Evolutionary conservation across 1,140 invertebrate species (phyloP).

Genomic region (Rhyzopertha dominica): DNA sequence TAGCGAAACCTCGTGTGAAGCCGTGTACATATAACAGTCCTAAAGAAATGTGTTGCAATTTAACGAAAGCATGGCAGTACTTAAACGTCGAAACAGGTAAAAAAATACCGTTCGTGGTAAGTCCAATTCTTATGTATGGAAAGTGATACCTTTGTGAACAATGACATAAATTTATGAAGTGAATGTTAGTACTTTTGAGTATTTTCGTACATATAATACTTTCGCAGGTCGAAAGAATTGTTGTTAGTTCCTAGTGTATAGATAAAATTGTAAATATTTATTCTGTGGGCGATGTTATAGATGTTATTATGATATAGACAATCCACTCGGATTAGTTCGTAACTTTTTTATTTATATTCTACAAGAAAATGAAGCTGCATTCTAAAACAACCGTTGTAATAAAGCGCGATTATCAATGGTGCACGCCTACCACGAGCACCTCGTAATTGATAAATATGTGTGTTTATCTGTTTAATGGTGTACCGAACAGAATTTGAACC

Average conservation of each 20-base stretch:
- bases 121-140: background rate
- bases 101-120: background rate
- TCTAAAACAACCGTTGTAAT: conserved; percentile 33
- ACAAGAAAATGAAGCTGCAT: conserved; percentile 30
- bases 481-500: too few relatives aligned
- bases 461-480: too few relatives aligned
- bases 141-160: background rate
- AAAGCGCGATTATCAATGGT: too few relatives aligned
- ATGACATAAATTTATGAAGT: background rate
- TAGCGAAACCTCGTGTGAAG: too few relatives aligned
- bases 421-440: too few relatives aligned
- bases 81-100: background rate
- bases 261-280: conserved; percentile 18
- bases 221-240: conserved; percentile 21
- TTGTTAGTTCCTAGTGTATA: conserved; percentile 12
- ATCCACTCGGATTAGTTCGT: conserved; percentile 22
- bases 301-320: conserved; percentile 23
- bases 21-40: background rate
- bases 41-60: background rate
- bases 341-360: conserved; percentile 12
- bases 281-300: conserved; percentile 30
- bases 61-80: background rate
- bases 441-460: too few relatives aligned
- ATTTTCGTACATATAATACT: conserved; percentile 13
- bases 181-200: background rate